Conservation (phyloP, 1,140 invertebrate species). For the Holcopasites calliopsidis region DNA sequence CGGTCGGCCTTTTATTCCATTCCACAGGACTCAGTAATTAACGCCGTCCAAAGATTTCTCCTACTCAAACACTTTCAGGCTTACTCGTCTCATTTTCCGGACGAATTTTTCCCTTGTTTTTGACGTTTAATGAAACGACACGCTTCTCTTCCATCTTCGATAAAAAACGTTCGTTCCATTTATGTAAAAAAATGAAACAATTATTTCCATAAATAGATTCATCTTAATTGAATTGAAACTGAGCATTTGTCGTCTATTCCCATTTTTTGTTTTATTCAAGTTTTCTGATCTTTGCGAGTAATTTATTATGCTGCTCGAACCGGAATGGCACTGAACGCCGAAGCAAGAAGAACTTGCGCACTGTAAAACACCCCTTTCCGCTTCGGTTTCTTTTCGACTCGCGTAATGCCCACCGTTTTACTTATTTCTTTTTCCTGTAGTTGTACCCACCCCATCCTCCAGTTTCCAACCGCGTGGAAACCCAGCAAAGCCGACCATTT, state of each 20-base stretch:
- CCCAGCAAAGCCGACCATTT: neutral
- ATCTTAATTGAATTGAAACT: neutral
- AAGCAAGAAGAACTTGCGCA: neutral
- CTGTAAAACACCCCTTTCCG: neutral
- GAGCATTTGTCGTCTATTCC: neutral
- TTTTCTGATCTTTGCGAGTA: too few species aligned
- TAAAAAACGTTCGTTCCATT: too few species aligned
- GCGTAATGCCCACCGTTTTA: neutral
- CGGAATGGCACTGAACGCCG: neutral
- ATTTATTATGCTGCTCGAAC: neutral
- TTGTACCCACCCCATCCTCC: neutral
- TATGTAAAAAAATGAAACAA: neutral
- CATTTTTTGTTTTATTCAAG: neutral
- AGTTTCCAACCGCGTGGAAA: conserved; percentile 6
- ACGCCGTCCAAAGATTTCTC: neutral
- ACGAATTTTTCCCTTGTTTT: neutral
- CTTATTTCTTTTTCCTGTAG: neutral
- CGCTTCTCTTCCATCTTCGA: neutral
- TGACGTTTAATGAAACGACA: neutral
- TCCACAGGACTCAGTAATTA: neutral
- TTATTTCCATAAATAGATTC: neutral
- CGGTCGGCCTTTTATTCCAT: neutral
- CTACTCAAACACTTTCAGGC: too few species aligned
- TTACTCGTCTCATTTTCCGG: neutral
- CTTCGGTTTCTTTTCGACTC: neutral